Percentiles rank a stretch among this genome's conserved stretches.
phyloP scores from a whole-genome alignment of 2,888 invertebrate genomes.

The Apotomis capreana region DNA sequence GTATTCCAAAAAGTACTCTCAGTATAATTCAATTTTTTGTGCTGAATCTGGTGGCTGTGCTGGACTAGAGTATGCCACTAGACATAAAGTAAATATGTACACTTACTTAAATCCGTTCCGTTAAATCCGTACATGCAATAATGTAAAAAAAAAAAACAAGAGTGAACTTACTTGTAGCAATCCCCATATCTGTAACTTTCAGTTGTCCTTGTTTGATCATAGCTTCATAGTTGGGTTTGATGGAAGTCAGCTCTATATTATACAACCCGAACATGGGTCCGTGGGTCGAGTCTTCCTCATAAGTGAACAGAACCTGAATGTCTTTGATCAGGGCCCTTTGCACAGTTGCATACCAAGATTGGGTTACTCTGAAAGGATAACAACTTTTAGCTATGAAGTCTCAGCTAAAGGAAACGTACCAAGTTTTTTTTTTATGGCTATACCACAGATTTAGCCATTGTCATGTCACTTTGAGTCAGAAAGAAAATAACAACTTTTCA shows the following conservation, averaged over 20 bases:
- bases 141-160: too few species aligned
- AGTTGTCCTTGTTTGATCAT: constrained; percentile 93
- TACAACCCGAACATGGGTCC: constrained; percentile 92
- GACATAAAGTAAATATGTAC: too few species aligned
- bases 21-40: too few species aligned
- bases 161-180: constrained; percentile 88
- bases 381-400: neutral
- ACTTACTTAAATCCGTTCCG: too few species aligned
- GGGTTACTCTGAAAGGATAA: constrained; percentile 79
- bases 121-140: too few species aligned
- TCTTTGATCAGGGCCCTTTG: constrained; percentile 92
- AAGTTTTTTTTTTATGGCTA: too few species aligned
- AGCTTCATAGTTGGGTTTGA: constrained; percentile 94
- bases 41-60: too few species aligned
- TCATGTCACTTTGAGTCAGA: too few species aligned
- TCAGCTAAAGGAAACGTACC: too few species aligned
- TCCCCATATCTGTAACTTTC: constrained; percentile 92
- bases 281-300: constrained; percentile 87
- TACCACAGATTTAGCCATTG: too few species aligned
- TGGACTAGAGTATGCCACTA: too few species aligned
- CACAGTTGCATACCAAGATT: constrained; percentile 88
- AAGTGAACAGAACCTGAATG: constrained; percentile 89
- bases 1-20: too few species aligned
- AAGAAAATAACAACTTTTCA: neutral
- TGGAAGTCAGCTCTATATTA: constrained; percentile 88